Evolutionary conservation across 64 coral and sea anemone genomes (phyloP).

Genomic region (Pocillopora verrucosa): DNA sequence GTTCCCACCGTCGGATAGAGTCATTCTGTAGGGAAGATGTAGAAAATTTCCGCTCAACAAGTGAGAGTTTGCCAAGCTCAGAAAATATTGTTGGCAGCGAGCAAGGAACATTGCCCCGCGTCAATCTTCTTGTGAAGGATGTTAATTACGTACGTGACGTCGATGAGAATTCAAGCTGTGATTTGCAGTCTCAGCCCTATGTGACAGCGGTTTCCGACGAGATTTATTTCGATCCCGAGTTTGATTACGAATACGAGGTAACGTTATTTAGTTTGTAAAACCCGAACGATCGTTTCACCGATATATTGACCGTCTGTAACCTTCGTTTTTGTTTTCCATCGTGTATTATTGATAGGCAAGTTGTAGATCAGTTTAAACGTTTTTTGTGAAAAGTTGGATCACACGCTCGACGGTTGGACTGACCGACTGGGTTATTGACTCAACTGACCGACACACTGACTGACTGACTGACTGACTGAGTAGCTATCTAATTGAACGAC

Average conservation of each 20-base stretch:
- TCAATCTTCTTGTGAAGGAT: constrained; percentile 67
- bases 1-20: constrained; percentile 80
- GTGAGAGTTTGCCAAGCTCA: constrained; percentile 47
- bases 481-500: too few relatives aligned
- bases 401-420: too few relatives aligned
- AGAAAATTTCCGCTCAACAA: constrained; percentile 73
- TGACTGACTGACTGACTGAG: too few relatives aligned
- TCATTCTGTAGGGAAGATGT: constrained; percentile 82
- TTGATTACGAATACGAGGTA: constrained; percentile 98
- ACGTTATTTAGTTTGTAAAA: too few relatives aligned
- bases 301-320: too few relatives aligned
- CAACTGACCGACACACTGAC: too few relatives aligned
- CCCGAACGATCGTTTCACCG: too few relatives aligned
- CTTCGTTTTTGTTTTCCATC: too few relatives aligned
- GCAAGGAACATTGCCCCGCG: constrained; percentile 55
- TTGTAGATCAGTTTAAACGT: too few relatives aligned
- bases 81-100: constrained; percentile 62
- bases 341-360: too few relatives aligned
- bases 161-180: constrained; percentile 84
- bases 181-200: constrained; percentile 64
- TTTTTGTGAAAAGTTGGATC: too few relatives aligned
- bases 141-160: constrained; percentile 69
- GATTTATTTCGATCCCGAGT: constrained; percentile 90
- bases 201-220: constrained; percentile 91
- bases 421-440: too few relatives aligned